These are phyloP conservation scores for Hemicrepidius hirtus DNA, from an alignment of 2,888 invertebrate species.

Conservation along the genomic window DNA sequence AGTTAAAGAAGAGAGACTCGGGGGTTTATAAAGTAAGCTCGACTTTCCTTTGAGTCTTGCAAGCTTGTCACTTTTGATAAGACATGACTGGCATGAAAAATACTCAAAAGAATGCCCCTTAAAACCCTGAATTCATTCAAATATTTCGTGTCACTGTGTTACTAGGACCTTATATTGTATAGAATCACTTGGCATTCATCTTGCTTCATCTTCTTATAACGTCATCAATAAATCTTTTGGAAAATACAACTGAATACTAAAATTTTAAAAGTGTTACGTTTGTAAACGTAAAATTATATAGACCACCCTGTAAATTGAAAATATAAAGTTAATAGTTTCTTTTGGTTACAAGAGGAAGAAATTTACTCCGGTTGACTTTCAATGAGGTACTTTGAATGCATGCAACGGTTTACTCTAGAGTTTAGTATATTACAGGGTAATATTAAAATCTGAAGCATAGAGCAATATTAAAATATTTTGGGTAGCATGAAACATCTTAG, in stretches of 20 bases:
- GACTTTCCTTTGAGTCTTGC: constrained; percentile 26
- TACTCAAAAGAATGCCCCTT: constrained; percentile 25
- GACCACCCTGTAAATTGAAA: no score
- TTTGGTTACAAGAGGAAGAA: not conserved
- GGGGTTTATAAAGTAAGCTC: constrained; percentile 17
- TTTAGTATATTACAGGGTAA: constrained; percentile 21
- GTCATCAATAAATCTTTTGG: no score
- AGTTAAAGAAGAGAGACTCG: constrained; percentile 8
- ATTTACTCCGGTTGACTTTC: constrained; percentile 8
- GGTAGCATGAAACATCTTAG: constrained; percentile 8
- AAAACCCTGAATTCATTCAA: constrained; percentile 11
- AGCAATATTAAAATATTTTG: constrained; percentile 24
- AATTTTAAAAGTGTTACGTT: no score
- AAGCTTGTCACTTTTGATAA: constrained; percentile 19
- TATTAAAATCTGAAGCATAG: constrained; percentile 17
- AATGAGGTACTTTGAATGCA: constrained; percentile 14
- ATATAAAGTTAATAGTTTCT: not conserved
- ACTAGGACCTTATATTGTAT: no score
- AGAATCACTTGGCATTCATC: no score
- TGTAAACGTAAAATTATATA: no score
- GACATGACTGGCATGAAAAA: constrained; percentile 21
- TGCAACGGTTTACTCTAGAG: not conserved
- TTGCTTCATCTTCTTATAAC: no score
- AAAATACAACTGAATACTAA: no score
- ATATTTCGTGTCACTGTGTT: not conserved